Evolutionary conservation across 2,888 invertebrate species (phyloP).

Genomic region (Tenthredo distinguenda): DNA sequence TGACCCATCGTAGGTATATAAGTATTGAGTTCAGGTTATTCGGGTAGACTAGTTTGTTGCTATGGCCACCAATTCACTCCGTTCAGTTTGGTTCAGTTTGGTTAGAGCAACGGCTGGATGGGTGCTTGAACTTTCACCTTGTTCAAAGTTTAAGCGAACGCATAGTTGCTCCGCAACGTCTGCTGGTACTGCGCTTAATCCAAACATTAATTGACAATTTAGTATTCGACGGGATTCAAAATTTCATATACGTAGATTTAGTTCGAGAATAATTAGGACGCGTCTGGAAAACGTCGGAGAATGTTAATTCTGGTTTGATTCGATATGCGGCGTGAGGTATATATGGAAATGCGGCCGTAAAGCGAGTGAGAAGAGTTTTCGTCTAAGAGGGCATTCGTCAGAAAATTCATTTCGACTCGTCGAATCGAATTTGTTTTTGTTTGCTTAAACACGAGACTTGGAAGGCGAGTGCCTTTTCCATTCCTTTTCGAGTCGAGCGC

Average conservation of each 20-base stretch:
- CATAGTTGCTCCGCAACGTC: conserved; percentile 34
- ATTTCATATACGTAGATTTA: neutral
- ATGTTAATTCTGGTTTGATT: neutral
- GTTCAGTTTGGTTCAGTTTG: neutral
- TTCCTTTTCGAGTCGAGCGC: conserved; percentile 32
- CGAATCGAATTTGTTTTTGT: conserved; percentile 44
- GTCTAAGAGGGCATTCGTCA: neutral
- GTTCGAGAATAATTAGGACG: neutral
- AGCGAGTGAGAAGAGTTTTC: neutral
- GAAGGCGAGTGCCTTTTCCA: conserved; percentile 36
- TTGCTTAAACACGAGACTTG: conserved; percentile 25
- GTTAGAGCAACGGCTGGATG: conserved; percentile 26
- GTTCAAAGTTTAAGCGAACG: conserved; percentile 37
- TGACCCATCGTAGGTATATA: conserved; percentile 41
- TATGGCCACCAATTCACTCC: conserved; percentile 30
- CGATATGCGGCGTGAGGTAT: neutral
- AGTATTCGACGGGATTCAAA: conserved; percentile 18
- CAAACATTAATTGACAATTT: conserved; percentile 36
- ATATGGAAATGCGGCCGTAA: neutral
- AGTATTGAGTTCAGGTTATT: conserved; percentile 40
- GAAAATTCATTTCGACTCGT: conserved; percentile 41
- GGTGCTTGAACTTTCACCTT: conserved; percentile 45
- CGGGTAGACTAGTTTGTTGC: conserved; percentile 30
- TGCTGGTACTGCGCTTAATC: conserved; percentile 18
- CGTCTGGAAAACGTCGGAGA: neutral